Conservation (phyloP, 2,113 vertebrate species). For the Neotragus moschatus region DNA sequence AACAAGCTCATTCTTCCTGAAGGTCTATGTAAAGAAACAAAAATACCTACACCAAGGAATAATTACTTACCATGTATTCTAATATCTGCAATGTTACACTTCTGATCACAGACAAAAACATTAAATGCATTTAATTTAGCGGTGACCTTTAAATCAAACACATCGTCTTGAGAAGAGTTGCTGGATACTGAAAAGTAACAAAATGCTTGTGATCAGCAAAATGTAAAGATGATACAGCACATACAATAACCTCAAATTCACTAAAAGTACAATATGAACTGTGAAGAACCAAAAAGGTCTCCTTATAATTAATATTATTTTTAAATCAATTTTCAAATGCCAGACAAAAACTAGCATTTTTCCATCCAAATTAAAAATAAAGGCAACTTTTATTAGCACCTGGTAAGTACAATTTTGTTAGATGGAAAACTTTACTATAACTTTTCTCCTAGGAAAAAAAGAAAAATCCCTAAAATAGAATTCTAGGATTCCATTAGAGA, state of each 20-base stretch:
- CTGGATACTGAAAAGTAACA: conserved; percentile 70
- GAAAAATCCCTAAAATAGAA: background rate
- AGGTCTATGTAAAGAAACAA: background rate
- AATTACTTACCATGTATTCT: conserved; percentile 87
- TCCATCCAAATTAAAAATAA: conserved; percentile 12
- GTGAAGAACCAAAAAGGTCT: background rate
- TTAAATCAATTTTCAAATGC: conserved; percentile 6
- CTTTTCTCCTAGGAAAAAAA: background rate
- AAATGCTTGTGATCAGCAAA: conserved; percentile 29
- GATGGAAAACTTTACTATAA: background rate
- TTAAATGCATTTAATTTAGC: conserved; percentile 90
- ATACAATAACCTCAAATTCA: conserved; percentile 3
- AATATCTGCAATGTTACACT: conserved; percentile 89
- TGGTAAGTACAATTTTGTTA: background rate
- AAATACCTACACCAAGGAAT: background rate
- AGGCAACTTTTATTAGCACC: background rate
- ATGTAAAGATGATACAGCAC: background rate
- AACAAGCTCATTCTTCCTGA: background rate
- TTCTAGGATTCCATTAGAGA: background rate
- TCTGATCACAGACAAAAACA: conserved; percentile 89
- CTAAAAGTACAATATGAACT: background rate
- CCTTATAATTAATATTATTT: background rate
- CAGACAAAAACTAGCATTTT: background rate
- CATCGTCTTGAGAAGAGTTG: conserved; percentile 67
- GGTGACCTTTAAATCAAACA: conserved; percentile 87